Conservation (phyloP, 1,140 invertebrate species). For the Papilio polytes region DNA sequence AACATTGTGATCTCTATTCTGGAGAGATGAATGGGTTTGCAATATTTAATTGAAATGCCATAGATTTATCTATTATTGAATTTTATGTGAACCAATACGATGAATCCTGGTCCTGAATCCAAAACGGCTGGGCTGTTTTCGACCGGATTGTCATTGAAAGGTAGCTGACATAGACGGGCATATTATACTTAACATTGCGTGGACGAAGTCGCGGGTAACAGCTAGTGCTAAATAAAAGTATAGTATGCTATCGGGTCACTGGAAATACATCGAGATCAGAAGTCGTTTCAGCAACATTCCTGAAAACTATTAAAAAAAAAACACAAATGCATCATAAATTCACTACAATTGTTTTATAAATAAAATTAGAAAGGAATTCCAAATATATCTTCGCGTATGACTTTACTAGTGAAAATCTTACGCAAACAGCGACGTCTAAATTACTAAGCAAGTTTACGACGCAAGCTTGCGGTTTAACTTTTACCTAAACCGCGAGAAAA, state of each 20-base stretch:
- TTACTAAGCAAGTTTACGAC: conserved; percentile 53
- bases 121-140: too few species aligned
- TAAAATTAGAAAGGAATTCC: conserved; percentile 36
- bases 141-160: too few species aligned
- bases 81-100: neutral
- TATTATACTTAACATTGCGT: too few species aligned
- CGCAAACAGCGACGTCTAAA: conserved; percentile 45
- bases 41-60: neutral
- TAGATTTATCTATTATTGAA: neutral
- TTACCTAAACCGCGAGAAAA: conserved; percentile 62
- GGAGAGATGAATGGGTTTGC: neutral
- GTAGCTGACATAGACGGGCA: too few species aligned
- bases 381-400: neutral
- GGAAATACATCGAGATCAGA: too few species aligned
- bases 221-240: too few species aligned
- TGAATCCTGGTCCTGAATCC: too few species aligned
- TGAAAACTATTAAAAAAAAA: too few species aligned
- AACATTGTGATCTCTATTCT: conserved; percentile 1
- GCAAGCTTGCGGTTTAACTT: conserved; percentile 61
- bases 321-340: too few species aligned
- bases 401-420: conserved; percentile 44
- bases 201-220: too few species aligned
- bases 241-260: too few species aligned
- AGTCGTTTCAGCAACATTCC: too few species aligned
- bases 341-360: neutral